Evolutionary conservation across 2,113 vertebrate genomes (phyloP).

Genomic region (Trochalopteron elliotii): DNA sequence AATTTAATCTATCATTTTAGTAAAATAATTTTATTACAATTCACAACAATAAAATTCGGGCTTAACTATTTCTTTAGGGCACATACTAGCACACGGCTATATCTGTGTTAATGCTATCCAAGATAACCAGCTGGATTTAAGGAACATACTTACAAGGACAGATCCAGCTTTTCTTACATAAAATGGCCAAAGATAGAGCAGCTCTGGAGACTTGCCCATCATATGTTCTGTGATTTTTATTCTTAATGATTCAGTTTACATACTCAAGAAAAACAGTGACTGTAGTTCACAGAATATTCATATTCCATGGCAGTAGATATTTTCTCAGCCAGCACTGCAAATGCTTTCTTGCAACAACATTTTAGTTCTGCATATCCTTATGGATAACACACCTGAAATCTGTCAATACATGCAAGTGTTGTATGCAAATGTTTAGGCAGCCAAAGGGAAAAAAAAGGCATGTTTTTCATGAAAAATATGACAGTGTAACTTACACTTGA

Average conservation of each 20-base stretch:
- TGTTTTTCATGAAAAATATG: not conserved
- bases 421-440: not conserved
- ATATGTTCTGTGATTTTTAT: not conserved
- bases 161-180: not conserved
- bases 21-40: not conserved
- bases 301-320: not conserved
- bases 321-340: not conserved
- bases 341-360: not conserved
- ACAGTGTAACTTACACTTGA: not conserved
- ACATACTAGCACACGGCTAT: not conserved
- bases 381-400: not conserved
- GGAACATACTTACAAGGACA: not conserved
- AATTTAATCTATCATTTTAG: not conserved
- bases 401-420: not conserved
- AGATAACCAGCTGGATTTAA: not conserved
- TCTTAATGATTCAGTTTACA: not conserved
- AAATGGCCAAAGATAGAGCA: not conserved
- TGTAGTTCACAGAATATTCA: not conserved
- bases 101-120: not conserved
- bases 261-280: not conserved
- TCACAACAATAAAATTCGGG: not conserved
- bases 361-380: not conserved
- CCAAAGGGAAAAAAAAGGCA: fast-evolving
- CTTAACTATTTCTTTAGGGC: not conserved
- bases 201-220: not conserved